Conservation (phyloP, 2,888 invertebrate species). For the Drosophila meridionalis region DNA sequence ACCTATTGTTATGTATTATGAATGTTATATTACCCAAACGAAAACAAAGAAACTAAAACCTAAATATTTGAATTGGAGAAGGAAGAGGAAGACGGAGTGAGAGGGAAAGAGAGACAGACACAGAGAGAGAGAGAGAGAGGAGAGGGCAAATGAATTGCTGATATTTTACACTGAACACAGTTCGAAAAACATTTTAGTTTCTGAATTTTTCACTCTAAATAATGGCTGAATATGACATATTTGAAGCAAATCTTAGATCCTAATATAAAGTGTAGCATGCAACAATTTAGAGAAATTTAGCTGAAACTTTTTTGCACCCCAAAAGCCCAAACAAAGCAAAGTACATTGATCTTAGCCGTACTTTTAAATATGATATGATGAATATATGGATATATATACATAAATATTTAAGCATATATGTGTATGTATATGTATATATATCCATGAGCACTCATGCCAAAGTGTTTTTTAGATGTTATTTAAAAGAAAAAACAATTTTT, state of each 20-base stretch:
- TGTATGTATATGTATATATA: slow-evolving; percentile 25
- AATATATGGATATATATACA: slow-evolving; percentile 24
- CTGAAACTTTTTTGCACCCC: slow-evolving; percentile 72
- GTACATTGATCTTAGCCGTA: slow-evolving; percentile 39
- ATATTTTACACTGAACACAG: slow-evolving; percentile 73
- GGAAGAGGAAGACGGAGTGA: neutral
- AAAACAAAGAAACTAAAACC: slow-evolving; percentile 20
- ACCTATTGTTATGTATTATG: slow-evolving; percentile 54
- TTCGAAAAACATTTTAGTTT: slow-evolving; percentile 48
- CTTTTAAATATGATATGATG: slow-evolving; percentile 24
- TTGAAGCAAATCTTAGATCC: slow-evolving; percentile 27
- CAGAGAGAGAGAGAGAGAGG: slow-evolving; percentile 17
- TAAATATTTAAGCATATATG: slow-evolving; percentile 8
- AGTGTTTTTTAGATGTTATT: slow-evolving; percentile 70
- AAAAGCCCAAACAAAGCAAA: slow-evolving; percentile 12
- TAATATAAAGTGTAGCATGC: slow-evolving; percentile 49
- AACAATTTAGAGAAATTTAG: slow-evolving; percentile 74
- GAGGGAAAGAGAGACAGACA: neutral
- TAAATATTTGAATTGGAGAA: slow-evolving; percentile 36
- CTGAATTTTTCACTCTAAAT: slow-evolving; percentile 17
- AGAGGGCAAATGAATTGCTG: slow-evolving; percentile 58
- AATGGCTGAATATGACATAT: slow-evolving; percentile 9
- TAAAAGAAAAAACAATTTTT: slow-evolving; percentile 61
- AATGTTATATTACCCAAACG: slow-evolving; percentile 38
- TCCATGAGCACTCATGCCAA: slow-evolving; percentile 51